Base-by-base conservation (phyloP, 2,797 vertebrate genomes). In the Takifugu rubripes region DNA sequence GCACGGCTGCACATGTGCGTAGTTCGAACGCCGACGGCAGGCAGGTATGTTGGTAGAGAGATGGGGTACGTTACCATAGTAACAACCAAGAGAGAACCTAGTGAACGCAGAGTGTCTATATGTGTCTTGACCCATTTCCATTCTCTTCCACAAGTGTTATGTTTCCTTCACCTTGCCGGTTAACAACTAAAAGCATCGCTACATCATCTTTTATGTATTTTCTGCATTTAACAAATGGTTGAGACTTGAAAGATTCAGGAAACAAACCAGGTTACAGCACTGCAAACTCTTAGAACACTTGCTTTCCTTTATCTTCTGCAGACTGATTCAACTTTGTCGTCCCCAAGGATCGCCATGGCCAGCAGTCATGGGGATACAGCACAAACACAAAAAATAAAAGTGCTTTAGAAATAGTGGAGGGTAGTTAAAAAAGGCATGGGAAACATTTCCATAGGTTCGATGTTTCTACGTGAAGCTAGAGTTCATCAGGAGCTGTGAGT, bases 41-140 rank as follows among this genome's bases (percentile, higher is more conserved):
- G 70, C 62, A 77, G 86, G 79, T 62, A 83, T 70, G 78, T 68
- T 79, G 81, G 75, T 62, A 70, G 78, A 54, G 65, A 85, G 90
- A 86, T 83, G 85, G 75, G 78, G 83, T 83, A 71, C 29, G 91
- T 92, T 90, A 85, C 90, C 91, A 92, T 92, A 89, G 91, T 90
- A 92, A 92, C 90, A 89, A n/a, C 81, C 59, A 52, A 76, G 75
- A 85, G 84, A 81, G 70, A 90, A 85, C 84, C 87, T 71, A 87
- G 86, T 72, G 73, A 82, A 89, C 81, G 74, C 78, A 83, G 64
- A 81, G 78, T 81, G 75, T 90, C 78, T 88, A 64, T 88, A 89
- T 86, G 89, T 90, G 84, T 91, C 87, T 86, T 90, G 85, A 90
- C 82, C 88, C 87, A 89, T 90, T 81, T 87, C 88, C 77, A 77